Conservation (phyloP, 2,797 vertebrate genomes). For the Rallus crepitans region DNA sequence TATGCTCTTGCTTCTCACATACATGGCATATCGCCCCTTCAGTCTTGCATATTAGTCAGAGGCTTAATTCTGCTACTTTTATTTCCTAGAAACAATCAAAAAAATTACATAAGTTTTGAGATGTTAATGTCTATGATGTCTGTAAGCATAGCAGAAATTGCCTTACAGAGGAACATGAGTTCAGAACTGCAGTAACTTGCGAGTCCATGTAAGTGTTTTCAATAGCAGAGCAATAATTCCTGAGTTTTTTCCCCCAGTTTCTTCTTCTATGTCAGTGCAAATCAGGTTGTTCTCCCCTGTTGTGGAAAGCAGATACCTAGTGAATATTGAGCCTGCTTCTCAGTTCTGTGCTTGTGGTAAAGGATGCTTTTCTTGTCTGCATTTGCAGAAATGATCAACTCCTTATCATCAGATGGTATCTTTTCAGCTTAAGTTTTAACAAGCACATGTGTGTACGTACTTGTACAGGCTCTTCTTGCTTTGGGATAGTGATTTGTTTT, state of each 20-base stretch:
- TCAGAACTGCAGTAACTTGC: background rate
- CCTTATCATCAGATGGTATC: background rate
- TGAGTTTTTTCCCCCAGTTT: accelerated
- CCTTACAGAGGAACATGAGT: background rate
- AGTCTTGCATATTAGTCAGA: background rate
- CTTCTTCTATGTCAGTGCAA: background rate
- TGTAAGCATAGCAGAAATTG: background rate
- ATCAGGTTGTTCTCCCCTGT: background rate
- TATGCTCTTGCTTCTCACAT: background rate
- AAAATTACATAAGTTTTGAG: background rate
- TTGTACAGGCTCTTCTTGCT: background rate
- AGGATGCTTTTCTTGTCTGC: background rate
- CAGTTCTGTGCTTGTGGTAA: background rate
- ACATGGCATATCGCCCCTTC: accelerated
- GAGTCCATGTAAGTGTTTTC: background rate
- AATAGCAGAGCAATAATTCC: background rate
- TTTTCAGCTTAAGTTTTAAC: background rate
- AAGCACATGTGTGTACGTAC: background rate
- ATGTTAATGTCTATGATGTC: background rate
- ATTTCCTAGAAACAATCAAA: background rate
- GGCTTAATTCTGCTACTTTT: background rate
- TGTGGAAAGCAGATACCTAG: background rate
- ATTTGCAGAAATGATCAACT: background rate
- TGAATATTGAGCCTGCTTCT: background rate
- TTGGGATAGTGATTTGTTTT: background rate